Base-by-base conservation (phyloP, 1,140 invertebrate genomes). In the Eueides isabella region DNA sequence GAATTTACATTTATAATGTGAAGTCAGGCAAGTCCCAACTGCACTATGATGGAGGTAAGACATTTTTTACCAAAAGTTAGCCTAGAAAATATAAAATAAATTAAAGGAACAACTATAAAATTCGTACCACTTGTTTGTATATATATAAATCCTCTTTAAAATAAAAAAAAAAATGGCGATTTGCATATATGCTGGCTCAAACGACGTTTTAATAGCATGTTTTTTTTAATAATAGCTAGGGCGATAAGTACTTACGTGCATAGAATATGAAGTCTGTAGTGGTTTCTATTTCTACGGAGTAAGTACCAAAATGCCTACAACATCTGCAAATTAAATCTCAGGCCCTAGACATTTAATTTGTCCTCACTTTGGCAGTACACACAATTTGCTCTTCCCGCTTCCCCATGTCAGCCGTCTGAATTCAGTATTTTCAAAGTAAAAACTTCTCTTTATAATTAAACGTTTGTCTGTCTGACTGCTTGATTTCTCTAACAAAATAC, bases 311-410 rank as follows among this genome's bases (percentile, higher is more conserved):
- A 55, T 0, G 48, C 48, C 48, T 55, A 55, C 48, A 2, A 23
- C 48, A 9, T 23, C 48, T 23, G 23, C 48, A 55, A 55, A 55
- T 55, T 63, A 31, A 30, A 63, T 30, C 44, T 65, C 23, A 75
- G 48, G 68, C 69, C n/a, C 73, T 75, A 75, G 74, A 75, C 74
- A 55, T 75, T 75, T 75, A 75, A 75, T 75, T 71, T 75, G 64
- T 71, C 64, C 68, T 71, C 69, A 48, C 69, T 75, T 75, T 71
- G 74, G 71, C 29, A 69, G 68, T 75, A 75, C 67, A 71, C 48
- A 75, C 65, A 75, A 75, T 75, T 75, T 75, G 62, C 74, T 64
- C 29, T 33, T n/a, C 44, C 62, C 44, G 19, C 26, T 30, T 65
- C 31, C 33, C 68, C 19, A 29, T 63, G 68, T 70, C 61, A 33